Conservation (phyloP, 2,113 vertebrate genomes). For the Mobula birostris region DNA sequence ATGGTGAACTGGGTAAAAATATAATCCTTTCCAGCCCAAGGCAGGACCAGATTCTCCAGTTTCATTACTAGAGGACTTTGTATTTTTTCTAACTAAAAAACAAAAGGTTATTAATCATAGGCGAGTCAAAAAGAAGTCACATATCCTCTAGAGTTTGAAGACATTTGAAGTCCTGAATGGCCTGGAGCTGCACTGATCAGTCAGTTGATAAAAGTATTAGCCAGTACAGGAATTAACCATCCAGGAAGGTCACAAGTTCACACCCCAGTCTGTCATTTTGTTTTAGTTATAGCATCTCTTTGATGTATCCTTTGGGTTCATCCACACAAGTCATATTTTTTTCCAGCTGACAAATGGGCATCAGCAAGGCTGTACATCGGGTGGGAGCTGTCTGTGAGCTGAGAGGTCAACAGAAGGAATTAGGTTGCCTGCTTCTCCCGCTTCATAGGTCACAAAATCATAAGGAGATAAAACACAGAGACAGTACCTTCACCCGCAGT, state of each 20-base stretch:
- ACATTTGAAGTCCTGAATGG: neutral
- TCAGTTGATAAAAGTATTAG: neutral
- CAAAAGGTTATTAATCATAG: neutral
- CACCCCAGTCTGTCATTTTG: too few relatives aligned
- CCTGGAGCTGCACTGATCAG: conserved; percentile 17
- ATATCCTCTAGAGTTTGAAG: neutral
- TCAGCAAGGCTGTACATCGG: too few relatives aligned
- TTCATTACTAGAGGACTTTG: neutral
- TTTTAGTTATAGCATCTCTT: too few relatives aligned
- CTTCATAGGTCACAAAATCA: too few relatives aligned
- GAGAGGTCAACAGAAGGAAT: too few relatives aligned
- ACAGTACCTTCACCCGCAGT: too few relatives aligned
- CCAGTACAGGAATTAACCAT: neutral
- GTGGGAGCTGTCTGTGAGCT: too few relatives aligned
- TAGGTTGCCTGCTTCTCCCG: too few relatives aligned
- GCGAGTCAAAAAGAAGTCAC: neutral
- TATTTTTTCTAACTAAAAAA: neutral
- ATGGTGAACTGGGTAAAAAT: neutral
- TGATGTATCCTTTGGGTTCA: too few relatives aligned
- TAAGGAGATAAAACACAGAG: too few relatives aligned
- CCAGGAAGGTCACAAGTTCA: neutral
- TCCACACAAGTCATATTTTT: too few relatives aligned
- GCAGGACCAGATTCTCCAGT: neutral
- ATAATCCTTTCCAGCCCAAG: neutral
- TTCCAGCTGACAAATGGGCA: too few relatives aligned